Base-by-base conservation (phyloP, 2,797 vertebrate species). In the Melanotaenia parkinsoni region DNA sequence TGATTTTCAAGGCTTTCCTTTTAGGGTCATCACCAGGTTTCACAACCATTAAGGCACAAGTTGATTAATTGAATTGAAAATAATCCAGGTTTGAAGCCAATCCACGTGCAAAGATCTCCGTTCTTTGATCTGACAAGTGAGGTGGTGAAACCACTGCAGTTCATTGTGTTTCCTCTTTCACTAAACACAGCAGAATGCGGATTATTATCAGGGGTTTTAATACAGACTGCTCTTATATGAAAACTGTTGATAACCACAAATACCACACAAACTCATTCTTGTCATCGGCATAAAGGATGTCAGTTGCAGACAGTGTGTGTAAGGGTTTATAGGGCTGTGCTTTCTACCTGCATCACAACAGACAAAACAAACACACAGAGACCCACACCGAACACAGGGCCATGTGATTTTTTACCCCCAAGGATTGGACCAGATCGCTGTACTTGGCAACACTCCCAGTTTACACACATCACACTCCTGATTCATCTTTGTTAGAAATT, bases 401-500 rank as follows among this genome's bases (percentile, higher is more conserved):
- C 62, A 54, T 74, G 72, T 77, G 69, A 82, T 82, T 87, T 77
- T 77, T 86, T 86, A 61, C 12, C 60, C 58, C 32, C 24, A 38
- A 64, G 81, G 86, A 89, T 86, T 74, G 77, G 40, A 58, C 76
- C 64, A 47, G 77, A 87, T 81, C 70, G 65, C 85, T 77, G 79
- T 76, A 79, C 69, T 86, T 91, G 87, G 88, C 89, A 83, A 59
- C 50, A 40, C 58, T 89, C 85, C 88, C 86, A 87, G 76, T 85
- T 82, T 81, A 80, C 76, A 73, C 75, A 77, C 77, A 83, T 80
- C 72, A 77, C 74, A 75, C 72, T 47, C 65, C 77, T 87, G 77
- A 90, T 85, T 89, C 80, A 90, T 85, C 88, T 91, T 90, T 90
- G 89, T 91, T 87, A 81, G 78, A 86, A 83, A 89, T 89, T 89